Evolutionary conservation across 2,797 vertebrate species (phyloP).

Genomic region (Melanotaenia trifasciata): DNA sequence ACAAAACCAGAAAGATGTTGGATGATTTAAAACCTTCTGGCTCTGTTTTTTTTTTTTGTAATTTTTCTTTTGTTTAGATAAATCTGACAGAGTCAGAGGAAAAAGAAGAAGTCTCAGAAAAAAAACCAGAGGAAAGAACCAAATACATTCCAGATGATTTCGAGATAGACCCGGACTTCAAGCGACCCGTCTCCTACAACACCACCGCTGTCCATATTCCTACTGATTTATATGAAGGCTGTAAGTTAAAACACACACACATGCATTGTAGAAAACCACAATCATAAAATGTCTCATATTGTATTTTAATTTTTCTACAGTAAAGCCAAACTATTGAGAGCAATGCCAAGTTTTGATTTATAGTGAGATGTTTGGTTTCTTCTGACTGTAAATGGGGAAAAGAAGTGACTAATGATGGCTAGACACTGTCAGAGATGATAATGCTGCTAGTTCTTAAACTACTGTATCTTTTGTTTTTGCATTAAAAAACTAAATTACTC

Average conservation of each 20-base stretch:
- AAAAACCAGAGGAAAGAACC: slow-evolving; percentile 73
- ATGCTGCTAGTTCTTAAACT: not conserved
- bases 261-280: not conserved
- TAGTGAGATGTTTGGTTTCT: not conserved
- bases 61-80: not conserved
- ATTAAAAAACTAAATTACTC: not conserved
- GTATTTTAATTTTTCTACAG: not conserved
- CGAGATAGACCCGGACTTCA: slow-evolving; percentile 88
- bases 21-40: not conserved
- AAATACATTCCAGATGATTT: slow-evolving; percentile 89
- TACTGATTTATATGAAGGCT: slow-evolving; percentile 97
- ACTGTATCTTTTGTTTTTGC: not conserved
- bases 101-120: not conserved
- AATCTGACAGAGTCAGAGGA: not conserved
- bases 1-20: not conserved
- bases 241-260: slow-evolving; percentile 86
- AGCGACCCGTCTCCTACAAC: slow-evolving; percentile 90
- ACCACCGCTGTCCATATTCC: slow-evolving; percentile 96
- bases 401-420: not conserved
- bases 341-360: not conserved
- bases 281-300: not conserved
- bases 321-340: not conserved
- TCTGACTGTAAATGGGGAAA: not conserved
- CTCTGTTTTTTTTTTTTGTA: no score
- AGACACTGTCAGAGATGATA: not conserved